These are phyloP conservation scores for Caenorhabditis panamensis DNA, from an alignment of 2,888 invertebrate genomes.

Conservation along the genomic window DNA sequence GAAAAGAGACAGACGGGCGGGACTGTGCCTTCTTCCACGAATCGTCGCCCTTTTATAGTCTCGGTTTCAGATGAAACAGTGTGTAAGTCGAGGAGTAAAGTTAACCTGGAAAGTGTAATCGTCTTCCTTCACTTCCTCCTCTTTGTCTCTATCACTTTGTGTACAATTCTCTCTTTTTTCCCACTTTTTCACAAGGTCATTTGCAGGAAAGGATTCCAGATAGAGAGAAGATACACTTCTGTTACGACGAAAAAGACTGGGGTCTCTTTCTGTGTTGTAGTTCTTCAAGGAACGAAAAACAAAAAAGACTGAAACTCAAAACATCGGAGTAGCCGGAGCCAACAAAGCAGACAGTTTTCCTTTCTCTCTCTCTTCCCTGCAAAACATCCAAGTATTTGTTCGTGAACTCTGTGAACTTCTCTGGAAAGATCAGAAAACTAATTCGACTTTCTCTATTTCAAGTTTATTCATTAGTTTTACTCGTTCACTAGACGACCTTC, in stretches of 20 bases:
- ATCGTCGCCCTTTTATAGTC: slow-evolving; percentile 24
- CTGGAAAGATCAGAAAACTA: too few relatives aligned
- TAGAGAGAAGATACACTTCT: slow-evolving; percentile 1
- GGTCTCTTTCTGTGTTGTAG: neutral
- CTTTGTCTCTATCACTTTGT: slow-evolving; percentile 21
- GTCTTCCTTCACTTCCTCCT: slow-evolving; percentile 13
- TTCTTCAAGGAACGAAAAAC: neutral
- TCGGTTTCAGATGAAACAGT: slow-evolving; percentile 25
- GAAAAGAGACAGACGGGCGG: neutral
- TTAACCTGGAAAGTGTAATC: slow-evolving; percentile 51
- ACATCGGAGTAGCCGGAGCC: too few relatives aligned
- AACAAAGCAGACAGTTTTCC: too few relatives aligned
- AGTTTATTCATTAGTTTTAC: too few relatives aligned
- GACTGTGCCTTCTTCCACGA: slow-evolving; percentile 14
- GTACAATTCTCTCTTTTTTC: slow-evolving; percentile 43
- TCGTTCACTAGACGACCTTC: too few relatives aligned
- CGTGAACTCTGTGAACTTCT: too few relatives aligned
- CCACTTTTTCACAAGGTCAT: slow-evolving; percentile 26
- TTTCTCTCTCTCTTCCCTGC: too few relatives aligned
- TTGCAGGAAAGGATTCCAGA: slow-evolving; percentile 28
- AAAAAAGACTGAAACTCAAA: too few relatives aligned
- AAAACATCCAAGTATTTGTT: too few relatives aligned
- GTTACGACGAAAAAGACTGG: neutral
- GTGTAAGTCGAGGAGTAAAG: slow-evolving; percentile 5
- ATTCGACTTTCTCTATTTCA: too few relatives aligned